Conservation (phyloP, 2,888 invertebrate genomes). For the Andrena camellia region DNA sequence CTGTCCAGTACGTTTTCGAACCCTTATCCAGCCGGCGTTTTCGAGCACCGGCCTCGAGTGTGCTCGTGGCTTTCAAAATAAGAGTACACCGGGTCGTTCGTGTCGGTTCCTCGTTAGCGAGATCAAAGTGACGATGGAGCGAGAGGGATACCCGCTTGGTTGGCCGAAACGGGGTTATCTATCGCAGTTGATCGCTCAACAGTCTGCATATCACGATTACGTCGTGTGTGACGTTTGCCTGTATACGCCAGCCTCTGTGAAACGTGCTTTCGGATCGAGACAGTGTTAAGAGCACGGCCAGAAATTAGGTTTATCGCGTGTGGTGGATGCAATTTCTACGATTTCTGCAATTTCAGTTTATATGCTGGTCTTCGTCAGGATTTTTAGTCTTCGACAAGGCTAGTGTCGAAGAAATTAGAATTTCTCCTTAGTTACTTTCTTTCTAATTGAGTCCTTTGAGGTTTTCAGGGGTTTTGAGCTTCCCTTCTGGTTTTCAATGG, state of each 20-base stretch:
- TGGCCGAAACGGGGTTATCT: slow-evolving; percentile 45
- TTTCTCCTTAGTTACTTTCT: too few relatives aligned
- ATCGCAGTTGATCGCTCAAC: slow-evolving; percentile 39
- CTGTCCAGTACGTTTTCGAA: slow-evolving; percentile 45
- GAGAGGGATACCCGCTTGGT: slow-evolving; percentile 29
- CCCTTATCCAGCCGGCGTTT: slow-evolving; percentile 18
- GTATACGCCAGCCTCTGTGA: not conserved
- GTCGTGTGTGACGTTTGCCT: slow-evolving; percentile 1
- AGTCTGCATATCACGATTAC: slow-evolving; percentile 35
- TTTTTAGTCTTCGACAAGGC: too few relatives aligned
- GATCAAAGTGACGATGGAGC: slow-evolving; percentile 57
- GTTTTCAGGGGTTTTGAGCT: too few relatives aligned
- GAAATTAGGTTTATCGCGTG: not conserved
- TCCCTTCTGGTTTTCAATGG: too few relatives aligned
- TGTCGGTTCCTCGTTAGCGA: slow-evolving; percentile 51
- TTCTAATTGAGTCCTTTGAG: too few relatives aligned
- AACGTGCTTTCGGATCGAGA: not conserved
- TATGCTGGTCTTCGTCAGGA: too few relatives aligned
- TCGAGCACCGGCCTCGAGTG: slow-evolving; percentile 20
- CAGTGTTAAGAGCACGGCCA: not conserved
- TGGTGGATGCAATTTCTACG: too few relatives aligned
- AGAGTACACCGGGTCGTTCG: slow-evolving; percentile 38
- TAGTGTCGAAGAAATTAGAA: not conserved
- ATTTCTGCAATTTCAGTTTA: too few relatives aligned
- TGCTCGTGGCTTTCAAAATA: slow-evolving; percentile 51